Conservation (phyloP, 2,888 invertebrate species). For the Cepaea hortensis region DNA sequence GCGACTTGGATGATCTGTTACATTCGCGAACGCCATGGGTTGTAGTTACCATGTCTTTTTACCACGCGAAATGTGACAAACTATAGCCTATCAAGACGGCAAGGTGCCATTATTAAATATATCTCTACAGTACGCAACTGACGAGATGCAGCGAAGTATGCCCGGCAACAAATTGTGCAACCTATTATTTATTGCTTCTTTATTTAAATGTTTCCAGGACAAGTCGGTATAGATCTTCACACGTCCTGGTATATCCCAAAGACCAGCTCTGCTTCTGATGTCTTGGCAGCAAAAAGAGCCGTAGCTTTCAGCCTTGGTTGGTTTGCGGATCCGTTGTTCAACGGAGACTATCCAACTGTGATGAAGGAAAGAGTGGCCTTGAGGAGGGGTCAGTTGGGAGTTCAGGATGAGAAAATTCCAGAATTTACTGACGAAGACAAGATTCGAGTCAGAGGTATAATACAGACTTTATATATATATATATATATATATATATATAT, state of each 20-base stretch:
- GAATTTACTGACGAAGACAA: constrained; percentile 28
- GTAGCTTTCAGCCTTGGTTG: constrained; percentile 67
- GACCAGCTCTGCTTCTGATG: constrained; percentile 58
- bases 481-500: too few species aligned
- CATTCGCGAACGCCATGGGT: too few species aligned
- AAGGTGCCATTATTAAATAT: too few species aligned
- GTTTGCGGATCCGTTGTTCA: constrained; percentile 71
- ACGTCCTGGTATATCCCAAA: constrained; percentile 65
- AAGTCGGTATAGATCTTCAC: constrained; percentile 64
- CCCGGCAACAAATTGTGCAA: too few species aligned
- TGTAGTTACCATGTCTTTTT: too few species aligned
- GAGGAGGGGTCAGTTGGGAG: neutral
- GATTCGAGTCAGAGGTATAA: constrained; percentile 19
- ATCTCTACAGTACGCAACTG: too few species aligned
- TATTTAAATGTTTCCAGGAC: constrained; percentile 49
- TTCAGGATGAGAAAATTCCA: constrained; percentile 19
- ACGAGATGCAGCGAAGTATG: too few species aligned
- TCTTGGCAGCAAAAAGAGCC: constrained; percentile 60
- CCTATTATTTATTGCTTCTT: too few species aligned
- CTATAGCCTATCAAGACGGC: too few species aligned
- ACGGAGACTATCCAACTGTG: constrained; percentile 76
- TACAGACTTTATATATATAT: neutral
- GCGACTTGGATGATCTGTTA: too few species aligned
- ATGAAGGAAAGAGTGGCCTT: constrained; percentile 39
- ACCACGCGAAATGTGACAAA: too few species aligned